Conservation (phyloP, 2,888 invertebrate genomes). For the Hydraecia micacea region DNA sequence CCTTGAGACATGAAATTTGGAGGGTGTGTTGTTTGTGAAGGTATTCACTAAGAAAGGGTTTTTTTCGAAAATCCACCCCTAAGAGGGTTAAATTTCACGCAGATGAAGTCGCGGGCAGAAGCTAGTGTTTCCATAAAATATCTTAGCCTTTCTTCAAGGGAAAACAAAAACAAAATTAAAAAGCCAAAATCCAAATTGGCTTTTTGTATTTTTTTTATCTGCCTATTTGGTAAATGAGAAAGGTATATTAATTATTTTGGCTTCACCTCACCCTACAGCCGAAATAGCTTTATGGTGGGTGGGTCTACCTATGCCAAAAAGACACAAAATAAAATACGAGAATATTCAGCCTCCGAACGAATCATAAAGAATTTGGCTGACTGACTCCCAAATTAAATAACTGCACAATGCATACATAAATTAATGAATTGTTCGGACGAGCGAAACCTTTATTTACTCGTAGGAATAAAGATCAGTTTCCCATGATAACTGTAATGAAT, state of each 20-base stretch:
- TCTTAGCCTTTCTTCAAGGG: background rate
- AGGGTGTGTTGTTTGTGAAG: too few relatives aligned
- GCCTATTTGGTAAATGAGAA: background rate
- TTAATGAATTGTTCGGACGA: constrained; percentile 30
- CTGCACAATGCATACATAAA: constrained; percentile 29
- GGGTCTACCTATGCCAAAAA: constrained; percentile 5
- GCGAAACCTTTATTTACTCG: constrained; percentile 26
- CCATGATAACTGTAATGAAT: constrained; percentile 26
- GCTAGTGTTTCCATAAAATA: background rate
- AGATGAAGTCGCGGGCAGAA: too few relatives aligned
- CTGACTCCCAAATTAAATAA: constrained; percentile 44
- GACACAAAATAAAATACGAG: constrained; percentile 12
- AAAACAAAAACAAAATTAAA: background rate
- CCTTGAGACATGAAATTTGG: too few relatives aligned
- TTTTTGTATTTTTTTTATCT: background rate
- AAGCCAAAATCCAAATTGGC: too few relatives aligned
- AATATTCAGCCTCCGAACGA: constrained; percentile 10
- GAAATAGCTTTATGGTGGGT: background rate
- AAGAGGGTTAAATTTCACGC: too few relatives aligned
- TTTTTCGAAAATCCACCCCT: too few relatives aligned
- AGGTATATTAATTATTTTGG: background rate
- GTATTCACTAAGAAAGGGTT: too few relatives aligned
- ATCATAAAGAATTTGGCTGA: constrained; percentile 25
- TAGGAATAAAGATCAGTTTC: constrained; percentile 3
- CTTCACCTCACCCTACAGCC: background rate